Evolutionary conservation across 2,113 vertebrate species (phyloP), one percentile per base, ranked within the genome.

Genomic region (Pseudopipra pipra): DNA sequence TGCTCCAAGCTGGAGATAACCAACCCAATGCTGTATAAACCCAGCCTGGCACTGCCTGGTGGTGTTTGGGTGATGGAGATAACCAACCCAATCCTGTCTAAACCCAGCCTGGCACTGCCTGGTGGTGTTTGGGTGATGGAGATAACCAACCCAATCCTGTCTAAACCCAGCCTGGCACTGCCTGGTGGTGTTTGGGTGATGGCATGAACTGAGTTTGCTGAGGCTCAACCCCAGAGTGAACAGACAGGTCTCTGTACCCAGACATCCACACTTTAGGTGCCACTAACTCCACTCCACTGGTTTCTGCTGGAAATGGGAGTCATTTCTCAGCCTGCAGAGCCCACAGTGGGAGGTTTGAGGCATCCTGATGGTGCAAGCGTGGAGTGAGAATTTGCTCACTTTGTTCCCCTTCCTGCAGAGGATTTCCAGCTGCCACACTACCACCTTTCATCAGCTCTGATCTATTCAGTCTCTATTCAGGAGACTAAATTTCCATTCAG

Each of bases 31-130:
- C 33, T 35, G 20, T 17, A 15, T 10, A 37, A 78, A 88, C 7
- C 39, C 67, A 51, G 21, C 4, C 0, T 73, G 66, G 51, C 75
- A 59, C 66, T 75, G 62, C 5, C 49, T 46, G 71, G 16, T 43
- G 16, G 12, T 5, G 1, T 21, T 4, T 55, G 56, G 55, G 14
- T 6, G 14, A 30, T 4, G 4, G 14, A n/a, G n/a, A n/a, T n/a
- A n/a, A n/a, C n/a, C 62, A 49, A n/a, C 44, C 56, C 73, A 81
- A 1, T 25, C 24, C 33, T 35, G 20, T 17, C 14, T 10, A 37
- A 78, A 88, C 7, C 39, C 67, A 51, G 21, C 4, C 0, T 73
- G 66, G 51, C 75, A 59, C 66, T 75, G 62, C 5, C 49, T 46
- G 71, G 16, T 43, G 16, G 12, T 5, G 1, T 21, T 4, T 55